Evolutionary conservation across 2,888 invertebrate genomes (phyloP).

Genomic region (Cephus runcator): DNA sequence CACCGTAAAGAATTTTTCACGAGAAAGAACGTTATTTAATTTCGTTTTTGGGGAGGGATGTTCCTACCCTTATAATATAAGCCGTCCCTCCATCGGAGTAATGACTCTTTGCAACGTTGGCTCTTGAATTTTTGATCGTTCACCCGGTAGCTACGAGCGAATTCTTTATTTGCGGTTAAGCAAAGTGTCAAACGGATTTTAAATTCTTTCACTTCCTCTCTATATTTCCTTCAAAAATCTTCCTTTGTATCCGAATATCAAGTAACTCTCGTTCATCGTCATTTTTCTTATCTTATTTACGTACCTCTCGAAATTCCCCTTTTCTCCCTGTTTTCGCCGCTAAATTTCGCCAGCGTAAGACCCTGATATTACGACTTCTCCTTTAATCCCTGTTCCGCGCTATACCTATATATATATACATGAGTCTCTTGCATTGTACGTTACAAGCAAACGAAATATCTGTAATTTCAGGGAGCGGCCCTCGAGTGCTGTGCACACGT

Average conservation of each 20-base stretch:
- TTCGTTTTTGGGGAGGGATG: not conserved
- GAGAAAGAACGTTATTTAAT: not conserved
- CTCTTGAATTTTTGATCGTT: not conserved
- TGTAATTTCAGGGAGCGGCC: slow-evolving; percentile 32
- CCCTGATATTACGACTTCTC: not conserved
- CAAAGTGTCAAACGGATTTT: not conserved
- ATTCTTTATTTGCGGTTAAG: not conserved
- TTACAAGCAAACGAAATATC: slow-evolving; percentile 19
- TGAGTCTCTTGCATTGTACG: slow-evolving; percentile 20
- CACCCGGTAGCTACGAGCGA: not conserved
- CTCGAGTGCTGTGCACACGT: slow-evolving; percentile 35
- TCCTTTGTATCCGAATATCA: not conserved
- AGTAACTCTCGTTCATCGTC: not conserved
- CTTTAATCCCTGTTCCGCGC: not conserved
- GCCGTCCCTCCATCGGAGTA: not conserved
- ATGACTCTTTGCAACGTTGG: not conserved
- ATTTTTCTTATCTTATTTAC: not conserved
- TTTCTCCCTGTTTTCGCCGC: not conserved
- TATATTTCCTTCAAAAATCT: not conserved
- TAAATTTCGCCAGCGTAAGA: not conserved
- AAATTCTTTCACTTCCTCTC: not conserved
- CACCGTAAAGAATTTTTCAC: not conserved
- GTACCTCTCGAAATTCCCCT: not conserved
- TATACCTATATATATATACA: slow-evolving; percentile 6
- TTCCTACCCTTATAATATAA: not conserved